Base-by-base conservation (phyloP, 2,888 invertebrate genomes). In the Galerucella pusilla region DNA sequence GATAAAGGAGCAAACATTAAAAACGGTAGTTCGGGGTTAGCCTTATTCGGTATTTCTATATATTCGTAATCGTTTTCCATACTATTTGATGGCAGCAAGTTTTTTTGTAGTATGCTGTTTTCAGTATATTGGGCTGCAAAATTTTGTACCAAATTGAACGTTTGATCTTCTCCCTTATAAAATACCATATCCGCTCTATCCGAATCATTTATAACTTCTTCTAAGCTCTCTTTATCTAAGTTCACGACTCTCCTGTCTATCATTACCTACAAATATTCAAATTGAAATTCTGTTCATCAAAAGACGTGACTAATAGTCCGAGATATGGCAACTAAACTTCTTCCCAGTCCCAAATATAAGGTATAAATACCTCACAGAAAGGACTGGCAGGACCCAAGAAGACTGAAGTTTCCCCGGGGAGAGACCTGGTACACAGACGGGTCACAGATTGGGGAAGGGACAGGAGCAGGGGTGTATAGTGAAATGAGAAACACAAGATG, bases 211-310 rank as follows among this genome's bases (percentile, higher is more conserved):
- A 78, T 35, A 35, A 73, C 46, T 28, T 76, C 61, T 35, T 75
- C 6, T 9, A 80, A 59, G 20, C 59, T 64, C 35, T 77, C 59
- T 20, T 73, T 42, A 16, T 28, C 65, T 9, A 73, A 28, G 14
- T 61, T 65, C 9, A 80, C 71, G 42, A 74, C 75, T 64, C 74
- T 74, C 65, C 81, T 75, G 45, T 83, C 82, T 7, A 85, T 69
- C 74, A 82, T 78, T n/a, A 83, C 57, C 57, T 57, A 57, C 20
- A 57, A 57, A 20, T 57, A 10, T 11, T 49, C 4, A 49, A 49
- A 35, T 1, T 35, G 35, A 35, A 35, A 35, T 35, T 4, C 5
- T 35, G 1, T 35, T 35, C 35, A 35, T 35, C 35, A 35, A 35
- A 35, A 35, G 35, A 35, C 35, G 7, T 6, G 35, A 35, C 7